A percentile compares a stretch with the other conserved stretches of the same genome.
phyloP scores from a whole-genome alignment of 1,140 invertebrate genomes.

The Drosophila bocqueti region DNA sequence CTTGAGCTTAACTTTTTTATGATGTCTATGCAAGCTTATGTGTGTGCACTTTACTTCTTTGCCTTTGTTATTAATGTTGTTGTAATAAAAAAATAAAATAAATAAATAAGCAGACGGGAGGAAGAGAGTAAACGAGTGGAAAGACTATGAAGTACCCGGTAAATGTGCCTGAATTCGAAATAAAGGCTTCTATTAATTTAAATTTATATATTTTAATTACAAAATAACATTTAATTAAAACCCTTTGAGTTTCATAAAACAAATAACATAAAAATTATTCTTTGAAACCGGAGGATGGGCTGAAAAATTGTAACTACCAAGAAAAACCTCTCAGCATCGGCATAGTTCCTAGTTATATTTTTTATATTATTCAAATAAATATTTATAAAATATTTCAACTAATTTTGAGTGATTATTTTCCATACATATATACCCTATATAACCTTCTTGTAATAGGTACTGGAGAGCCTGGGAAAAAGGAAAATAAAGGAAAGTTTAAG shows the following conservation, averaged over 20 bases:
- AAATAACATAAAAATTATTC: no score
- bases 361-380: not conserved
- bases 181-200: no score
- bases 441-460: not conserved
- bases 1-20: slow-evolving; percentile 50
- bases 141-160: not conserved
- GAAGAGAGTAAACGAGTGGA: no score
- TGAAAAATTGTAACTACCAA: no score
- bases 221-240: no score
- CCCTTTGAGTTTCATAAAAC: no score
- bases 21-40: slow-evolving; percentile 50
- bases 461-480: not conserved
- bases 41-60: slow-evolving; percentile 49
- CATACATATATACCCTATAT: not conserved
- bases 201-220: no score
- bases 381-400: not conserved
- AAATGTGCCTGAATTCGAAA: not conserved
- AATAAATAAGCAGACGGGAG: not conserved
- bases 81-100: slow-evolving; percentile 39
- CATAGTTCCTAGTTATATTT: no score
- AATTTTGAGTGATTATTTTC: not conserved
- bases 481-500: slow-evolving; percentile 26
- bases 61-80: slow-evolving; percentile 37
- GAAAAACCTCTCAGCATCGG: no score
- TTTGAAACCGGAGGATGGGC: no score